Conservation (phyloP, 2,888 invertebrate genomes). For the Eupeodes latifasciatus region DNA sequence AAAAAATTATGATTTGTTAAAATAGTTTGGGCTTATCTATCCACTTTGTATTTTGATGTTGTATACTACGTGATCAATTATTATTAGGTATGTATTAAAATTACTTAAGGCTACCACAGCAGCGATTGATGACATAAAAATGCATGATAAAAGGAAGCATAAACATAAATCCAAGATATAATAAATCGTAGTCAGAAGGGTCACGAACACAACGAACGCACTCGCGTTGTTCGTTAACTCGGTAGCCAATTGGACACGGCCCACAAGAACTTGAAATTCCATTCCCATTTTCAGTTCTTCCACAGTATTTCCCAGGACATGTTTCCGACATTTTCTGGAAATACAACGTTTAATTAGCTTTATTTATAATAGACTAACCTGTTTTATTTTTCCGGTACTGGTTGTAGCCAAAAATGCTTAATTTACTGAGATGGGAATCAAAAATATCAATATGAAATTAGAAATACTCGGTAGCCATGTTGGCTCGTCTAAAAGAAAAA, state of each 20-base stretch:
- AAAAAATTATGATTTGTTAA: not conserved
- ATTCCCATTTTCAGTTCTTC: conserved; percentile 87
- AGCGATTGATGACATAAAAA: conserved; percentile 96
- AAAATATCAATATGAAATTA: too few species aligned
- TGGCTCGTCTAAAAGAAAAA: too few species aligned
- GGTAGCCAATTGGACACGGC: conserved; percentile 93
- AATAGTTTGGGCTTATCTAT: not conserved
- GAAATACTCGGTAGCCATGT: too few species aligned
- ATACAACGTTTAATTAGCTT: too few species aligned
- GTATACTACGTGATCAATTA: too few species aligned
- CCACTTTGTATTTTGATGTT: too few species aligned
- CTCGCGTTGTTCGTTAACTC: conserved; percentile 88
- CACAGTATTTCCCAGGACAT: conserved; percentile 84
- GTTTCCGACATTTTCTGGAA: not conserved
- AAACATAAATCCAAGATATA: conserved; percentile 97
- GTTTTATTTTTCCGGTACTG: too few species aligned
- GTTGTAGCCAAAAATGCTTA: too few species aligned
- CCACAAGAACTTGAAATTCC: conserved; percentile 93
- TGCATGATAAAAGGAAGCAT: conserved; percentile 94
- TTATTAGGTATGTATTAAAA: conserved; percentile 2
- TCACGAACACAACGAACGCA: conserved; percentile 91
- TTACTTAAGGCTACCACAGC: conserved; percentile 90
- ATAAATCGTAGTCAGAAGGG: conserved; percentile 95
- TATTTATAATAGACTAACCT: too few species aligned
- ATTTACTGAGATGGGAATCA: too few species aligned